These are phyloP conservation scores for Mizuhopecten yessoensis DNA, from an alignment of 1,140 invertebrate genomes.

Conservation along the genomic window DNA sequence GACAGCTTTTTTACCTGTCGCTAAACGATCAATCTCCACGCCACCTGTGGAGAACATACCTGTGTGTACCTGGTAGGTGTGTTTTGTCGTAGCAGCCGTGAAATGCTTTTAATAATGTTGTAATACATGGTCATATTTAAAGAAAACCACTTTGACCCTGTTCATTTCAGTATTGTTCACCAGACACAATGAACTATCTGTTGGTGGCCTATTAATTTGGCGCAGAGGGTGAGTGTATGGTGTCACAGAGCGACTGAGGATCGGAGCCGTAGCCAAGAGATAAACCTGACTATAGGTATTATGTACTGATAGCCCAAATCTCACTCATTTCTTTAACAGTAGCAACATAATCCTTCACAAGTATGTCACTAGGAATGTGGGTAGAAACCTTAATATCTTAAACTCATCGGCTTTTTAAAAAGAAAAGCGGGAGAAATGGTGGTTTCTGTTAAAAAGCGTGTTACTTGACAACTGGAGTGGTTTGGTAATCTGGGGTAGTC, in stretches of 20 bases:
- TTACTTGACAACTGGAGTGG: conserved; percentile 25
- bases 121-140: conserved; percentile 40
- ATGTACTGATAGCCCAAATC: conserved; percentile 25
- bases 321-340: not conserved
- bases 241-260: not conserved
- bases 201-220: not conserved
- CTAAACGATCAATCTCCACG: conserved; percentile 16
- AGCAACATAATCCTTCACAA: conserved; percentile 14
- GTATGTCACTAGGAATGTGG: not conserved
- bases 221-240: not conserved
- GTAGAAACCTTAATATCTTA: conserved; percentile 18
- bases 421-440: not conserved
- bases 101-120: conserved; percentile 40
- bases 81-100: conserved; percentile 36
- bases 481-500: conserved; percentile 20
- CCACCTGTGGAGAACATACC: not conserved
- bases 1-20: conserved; percentile 22
- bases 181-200: not conserved
- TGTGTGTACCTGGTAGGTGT: not conserved
- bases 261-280: not conserved
- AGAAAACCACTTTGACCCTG: conserved; percentile 21
- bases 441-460: conserved; percentile 1
- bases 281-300: not conserved
- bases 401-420: conserved; percentile 19
- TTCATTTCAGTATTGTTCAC: not conserved